Percentiles rank a stretch among this genome's conserved stretches.
Conservation (phyloP, 2,113 vertebrate species). For the Corvus cornix region DNA sequence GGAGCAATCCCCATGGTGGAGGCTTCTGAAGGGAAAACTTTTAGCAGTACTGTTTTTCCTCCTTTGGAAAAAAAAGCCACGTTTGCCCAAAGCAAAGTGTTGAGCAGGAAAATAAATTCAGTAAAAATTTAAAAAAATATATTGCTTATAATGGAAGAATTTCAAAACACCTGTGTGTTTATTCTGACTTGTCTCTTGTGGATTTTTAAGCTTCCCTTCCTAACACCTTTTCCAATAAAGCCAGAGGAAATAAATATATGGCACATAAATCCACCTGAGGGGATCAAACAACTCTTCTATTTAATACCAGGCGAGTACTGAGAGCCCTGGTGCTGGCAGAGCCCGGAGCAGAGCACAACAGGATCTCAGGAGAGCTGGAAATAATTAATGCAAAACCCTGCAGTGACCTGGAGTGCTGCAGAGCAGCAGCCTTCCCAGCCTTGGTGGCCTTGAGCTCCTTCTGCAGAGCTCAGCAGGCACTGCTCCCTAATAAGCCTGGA, state of each 20-base stretch:
- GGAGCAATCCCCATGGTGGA: background rate
- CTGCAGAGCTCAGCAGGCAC: background rate
- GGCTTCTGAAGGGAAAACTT: background rate
- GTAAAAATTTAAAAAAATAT: background rate
- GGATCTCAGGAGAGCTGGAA: background rate
- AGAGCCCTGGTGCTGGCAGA: background rate
- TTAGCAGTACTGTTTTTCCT: background rate
- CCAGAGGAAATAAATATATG: background rate
- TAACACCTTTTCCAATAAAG: background rate
- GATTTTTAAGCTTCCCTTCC: background rate
- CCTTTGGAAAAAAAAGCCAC: background rate
- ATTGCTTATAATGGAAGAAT: background rate
- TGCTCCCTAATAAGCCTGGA: background rate
- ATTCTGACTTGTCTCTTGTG: background rate
- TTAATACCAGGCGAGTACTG: rapidly evolving
- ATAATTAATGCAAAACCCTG: background rate
- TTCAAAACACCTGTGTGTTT: background rate
- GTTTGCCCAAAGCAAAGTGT: background rate
- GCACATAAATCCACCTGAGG: background rate
- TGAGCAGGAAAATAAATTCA: background rate
- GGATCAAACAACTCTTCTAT: background rate
- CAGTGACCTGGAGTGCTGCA: background rate
- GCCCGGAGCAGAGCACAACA: background rate
- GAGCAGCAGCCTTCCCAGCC: background rate
- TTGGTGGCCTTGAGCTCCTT: background rate